Evolutionary conservation across 2,113 vertebrate species (phyloP).

Genomic region (Rhegmatorhina hoffmannsi): DNA sequence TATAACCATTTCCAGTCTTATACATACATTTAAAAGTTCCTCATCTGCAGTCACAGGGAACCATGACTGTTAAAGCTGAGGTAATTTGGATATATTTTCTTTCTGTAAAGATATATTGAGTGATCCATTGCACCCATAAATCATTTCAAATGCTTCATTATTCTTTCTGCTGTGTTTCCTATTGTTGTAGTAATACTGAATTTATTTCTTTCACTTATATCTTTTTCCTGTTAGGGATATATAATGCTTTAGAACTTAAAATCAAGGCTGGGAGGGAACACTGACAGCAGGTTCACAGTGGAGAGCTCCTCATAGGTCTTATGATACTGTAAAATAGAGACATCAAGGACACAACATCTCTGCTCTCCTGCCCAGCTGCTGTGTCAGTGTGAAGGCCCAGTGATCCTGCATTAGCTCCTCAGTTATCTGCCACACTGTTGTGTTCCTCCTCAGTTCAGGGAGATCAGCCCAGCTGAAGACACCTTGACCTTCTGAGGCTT

Average conservation of each 20-base stretch:
- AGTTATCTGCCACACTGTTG: not conserved
- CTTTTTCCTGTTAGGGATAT: not conserved
- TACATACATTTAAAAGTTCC: not conserved
- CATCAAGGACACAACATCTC: not conserved
- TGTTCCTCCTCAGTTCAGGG: not conserved
- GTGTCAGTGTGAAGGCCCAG: not conserved
- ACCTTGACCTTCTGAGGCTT: not conserved
- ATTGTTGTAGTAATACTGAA: not conserved
- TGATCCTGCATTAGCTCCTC: not conserved
- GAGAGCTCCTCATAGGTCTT: not conserved
- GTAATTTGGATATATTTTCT: conserved; percentile 20
- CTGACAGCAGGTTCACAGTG: not conserved
- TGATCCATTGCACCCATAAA: conserved; percentile 10
- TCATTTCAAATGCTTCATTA: not conserved
- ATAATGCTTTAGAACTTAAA: not conserved
- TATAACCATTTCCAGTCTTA: conserved; percentile 40
- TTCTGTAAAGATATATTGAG: not conserved
- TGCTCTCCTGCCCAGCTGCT: not conserved
- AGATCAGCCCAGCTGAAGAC: not conserved
- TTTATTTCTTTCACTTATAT: not conserved
- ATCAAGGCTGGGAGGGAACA: not conserved
- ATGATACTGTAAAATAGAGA: not conserved
- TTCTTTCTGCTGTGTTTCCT: not conserved
- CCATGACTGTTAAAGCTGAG: conserved; percentile 3
- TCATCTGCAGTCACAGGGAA: conserved; percentile 1